Conservation (phyloP, 2,113 vertebrate genomes). For the Sminthopsis crassicaudata region DNA sequence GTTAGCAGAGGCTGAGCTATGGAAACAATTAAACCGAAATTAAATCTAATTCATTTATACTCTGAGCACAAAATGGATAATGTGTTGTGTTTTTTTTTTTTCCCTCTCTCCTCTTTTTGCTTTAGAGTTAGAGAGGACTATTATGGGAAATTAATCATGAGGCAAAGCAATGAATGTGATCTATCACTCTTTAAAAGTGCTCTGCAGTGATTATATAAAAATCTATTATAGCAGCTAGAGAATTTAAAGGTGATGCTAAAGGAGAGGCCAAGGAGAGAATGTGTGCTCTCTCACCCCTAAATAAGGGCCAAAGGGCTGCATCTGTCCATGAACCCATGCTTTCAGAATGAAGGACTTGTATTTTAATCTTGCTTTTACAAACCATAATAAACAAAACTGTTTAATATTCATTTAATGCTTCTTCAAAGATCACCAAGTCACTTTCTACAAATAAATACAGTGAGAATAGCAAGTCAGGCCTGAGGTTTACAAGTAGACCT, state of each 20-base stretch:
- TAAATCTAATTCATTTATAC: conserved; percentile 92
- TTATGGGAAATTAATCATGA: conserved; percentile 88
- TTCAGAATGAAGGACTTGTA: rapidly evolving
- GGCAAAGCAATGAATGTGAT: conserved; percentile 86
- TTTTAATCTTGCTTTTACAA: neutral
- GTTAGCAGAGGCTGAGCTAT: conserved; percentile 89
- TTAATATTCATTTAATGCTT: neutral
- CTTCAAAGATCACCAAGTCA: neutral
- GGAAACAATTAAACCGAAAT: conserved; percentile 95
- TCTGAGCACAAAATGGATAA: conserved; percentile 89
- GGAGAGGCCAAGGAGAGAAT: conserved; percentile 33
- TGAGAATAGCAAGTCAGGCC: neutral
- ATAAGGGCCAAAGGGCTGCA: neutral
- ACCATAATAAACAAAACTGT: neutral
- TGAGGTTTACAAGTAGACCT: neutral
- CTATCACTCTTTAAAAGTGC: conserved; percentile 85
- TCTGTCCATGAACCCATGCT: rapidly evolving
- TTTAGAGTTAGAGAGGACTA: conserved; percentile 86
- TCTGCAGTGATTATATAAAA: conserved; percentile 77
- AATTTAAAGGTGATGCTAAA: conserved; percentile 71
- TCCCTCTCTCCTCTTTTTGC: conserved; percentile 82
- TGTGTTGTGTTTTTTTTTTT: conserved; percentile 68
- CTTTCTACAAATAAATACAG: neutral
- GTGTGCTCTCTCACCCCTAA: neutral
- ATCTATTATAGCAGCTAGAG: conserved; percentile 76